A percentile compares a stretch with the other conserved stretches of the same genome.
Evolutionary conservation across 2,113 vertebrate species (phyloP).

Genomic region (Peromyscus polionotus): DNA sequence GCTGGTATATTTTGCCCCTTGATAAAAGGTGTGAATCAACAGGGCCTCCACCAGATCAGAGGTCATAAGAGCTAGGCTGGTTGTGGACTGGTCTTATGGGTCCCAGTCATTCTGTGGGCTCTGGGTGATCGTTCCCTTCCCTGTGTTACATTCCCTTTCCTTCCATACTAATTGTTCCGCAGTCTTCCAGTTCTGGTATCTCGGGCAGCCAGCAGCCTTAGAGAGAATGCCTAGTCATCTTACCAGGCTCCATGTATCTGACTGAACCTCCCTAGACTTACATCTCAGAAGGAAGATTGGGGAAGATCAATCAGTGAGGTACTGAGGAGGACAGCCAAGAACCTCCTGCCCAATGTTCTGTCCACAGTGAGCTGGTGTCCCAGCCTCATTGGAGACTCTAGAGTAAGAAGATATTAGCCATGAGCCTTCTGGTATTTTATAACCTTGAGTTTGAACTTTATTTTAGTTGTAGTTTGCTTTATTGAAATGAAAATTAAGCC

Average conservation of each 20-base stretch:
- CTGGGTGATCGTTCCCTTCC: neutral
- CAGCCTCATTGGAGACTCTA: neutral
- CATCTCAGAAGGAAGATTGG: neutral
- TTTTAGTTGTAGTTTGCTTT: slow-evolving; percentile 23
- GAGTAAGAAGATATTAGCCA: neutral
- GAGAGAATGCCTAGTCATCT: neutral
- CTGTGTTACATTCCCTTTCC: neutral
- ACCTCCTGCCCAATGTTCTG: neutral
- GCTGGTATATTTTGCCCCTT: neutral
- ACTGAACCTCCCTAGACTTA: neutral
- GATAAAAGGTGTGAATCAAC: neutral
- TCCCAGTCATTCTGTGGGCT: neutral
- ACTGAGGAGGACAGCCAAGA: neutral
- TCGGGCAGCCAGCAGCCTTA: rapidly evolving
- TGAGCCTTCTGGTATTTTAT: neutral
- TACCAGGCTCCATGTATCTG: neutral
- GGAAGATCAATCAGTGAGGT: neutral
- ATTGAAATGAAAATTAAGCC: neutral
- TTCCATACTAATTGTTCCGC: neutral
- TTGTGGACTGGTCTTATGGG: neutral
- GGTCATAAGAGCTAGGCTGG: neutral
- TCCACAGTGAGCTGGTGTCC: neutral
- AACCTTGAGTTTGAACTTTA: neutral
- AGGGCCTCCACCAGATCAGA: neutral
- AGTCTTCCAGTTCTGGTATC: neutral